These are phyloP conservation scores for Pantherophis vulpinus DNA, from an alignment of 2,797 vertebrate species.

Conservation along the genomic window DNA sequence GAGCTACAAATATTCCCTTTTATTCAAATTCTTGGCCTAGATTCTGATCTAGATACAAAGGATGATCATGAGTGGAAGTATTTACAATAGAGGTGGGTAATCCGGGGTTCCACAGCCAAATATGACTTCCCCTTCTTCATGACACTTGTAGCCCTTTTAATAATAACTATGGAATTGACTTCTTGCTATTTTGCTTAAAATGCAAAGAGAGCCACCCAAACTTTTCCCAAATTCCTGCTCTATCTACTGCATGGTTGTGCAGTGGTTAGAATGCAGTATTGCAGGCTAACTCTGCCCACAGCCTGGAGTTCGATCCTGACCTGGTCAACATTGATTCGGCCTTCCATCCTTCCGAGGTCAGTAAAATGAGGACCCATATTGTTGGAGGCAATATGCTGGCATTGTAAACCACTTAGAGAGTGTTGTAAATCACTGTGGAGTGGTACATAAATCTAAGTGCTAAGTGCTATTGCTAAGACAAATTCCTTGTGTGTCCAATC, in stretches of 20 bases:
- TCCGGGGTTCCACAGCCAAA: not conserved
- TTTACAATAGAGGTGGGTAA: not conserved
- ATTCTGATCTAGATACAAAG: not conserved
- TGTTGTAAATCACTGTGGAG: no score
- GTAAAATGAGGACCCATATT: not conserved
- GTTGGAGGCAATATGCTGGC: not conserved
- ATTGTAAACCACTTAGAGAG: no score
- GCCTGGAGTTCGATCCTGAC: not conserved
- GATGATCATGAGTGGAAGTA: not conserved
- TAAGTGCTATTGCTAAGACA: not conserved
- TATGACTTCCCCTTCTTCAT: not conserved
- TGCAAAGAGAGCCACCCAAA: not conserved
- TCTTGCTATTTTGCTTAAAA: not conserved
- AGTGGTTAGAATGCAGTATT: not conserved
- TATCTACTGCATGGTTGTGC: not conserved
- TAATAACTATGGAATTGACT: not conserved
- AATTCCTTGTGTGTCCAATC: no score
- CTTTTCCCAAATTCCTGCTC: not conserved
- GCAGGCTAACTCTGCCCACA: not conserved
- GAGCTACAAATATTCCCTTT: not conserved
- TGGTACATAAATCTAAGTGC: not conserved
- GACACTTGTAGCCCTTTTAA: not conserved
- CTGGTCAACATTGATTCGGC: not conserved
- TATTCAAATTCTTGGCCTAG: not conserved
- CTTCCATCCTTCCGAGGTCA: not conserved